Evolutionary conservation across 2,797 vertebrate genomes (phyloP), one percentile per base, ranked within the genome.

Genomic region (Amblyopsis hoosieri): DNA sequence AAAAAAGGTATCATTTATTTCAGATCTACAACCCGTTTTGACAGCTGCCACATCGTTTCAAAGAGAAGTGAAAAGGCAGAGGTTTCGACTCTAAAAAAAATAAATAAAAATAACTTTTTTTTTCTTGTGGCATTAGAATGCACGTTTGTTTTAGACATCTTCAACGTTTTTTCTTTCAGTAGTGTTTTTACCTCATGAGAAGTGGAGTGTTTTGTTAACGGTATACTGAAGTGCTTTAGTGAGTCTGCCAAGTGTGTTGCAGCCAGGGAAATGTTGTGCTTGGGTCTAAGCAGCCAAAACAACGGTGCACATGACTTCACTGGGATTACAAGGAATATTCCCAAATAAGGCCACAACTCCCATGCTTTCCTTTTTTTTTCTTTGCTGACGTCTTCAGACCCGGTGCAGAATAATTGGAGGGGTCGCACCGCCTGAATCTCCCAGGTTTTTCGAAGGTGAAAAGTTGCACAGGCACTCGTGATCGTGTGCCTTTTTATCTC

Each of bases 331-430:
- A 31, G 59, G 71, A 79, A 74, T 11, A 86, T 87, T 61, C 60
- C 89, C 90, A 89, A 89, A 92, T 89, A 90, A 87, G 89, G 90
- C 64, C 56, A 86, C 72, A 71, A 67, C 69, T 83, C 69, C 79
- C 37, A 72, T 17, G 66, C 71, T 80, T 60, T 72, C 76, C 66
- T 72, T 60, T 71, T 29, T 29, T 29, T 29, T 29, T 29, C 23
- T 29, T 29, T 29, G 23, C 77, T 83, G 76, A 85, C 69, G 69
- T 73, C 67, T 78, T 74, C 77, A 77, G 74, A 85, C 72, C 51
- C 63, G 71, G 75, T 78, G 75, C 66, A 42, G 73, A 70, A 67
- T 74, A 78, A 83, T 70, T 81, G 72, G 66, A 87, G 75, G 85
- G 87, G 85, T 78, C 87, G 88, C 81, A 69, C 78, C 67, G 83